These are phyloP conservation scores for Acrossocheilus fasciatus DNA, from an alignment of 2,797 vertebrate species.

Conservation along the genomic window DNA sequence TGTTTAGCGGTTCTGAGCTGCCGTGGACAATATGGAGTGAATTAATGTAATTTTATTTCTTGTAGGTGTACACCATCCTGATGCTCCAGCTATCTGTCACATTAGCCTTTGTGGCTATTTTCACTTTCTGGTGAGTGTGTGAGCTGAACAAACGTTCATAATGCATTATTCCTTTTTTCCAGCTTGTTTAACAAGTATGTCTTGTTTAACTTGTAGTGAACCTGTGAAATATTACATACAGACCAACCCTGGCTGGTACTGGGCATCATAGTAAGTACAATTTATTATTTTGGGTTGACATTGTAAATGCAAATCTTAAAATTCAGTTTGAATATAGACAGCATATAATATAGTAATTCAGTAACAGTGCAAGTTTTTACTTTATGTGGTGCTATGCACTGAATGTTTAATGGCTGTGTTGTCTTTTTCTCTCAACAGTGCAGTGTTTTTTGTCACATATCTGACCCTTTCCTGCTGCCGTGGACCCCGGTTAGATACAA, in stretches of 20 bases:
- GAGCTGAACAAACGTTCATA: not conserved
- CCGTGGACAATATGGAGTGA: not conserved
- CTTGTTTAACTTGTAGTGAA: slow-evolving; percentile 76
- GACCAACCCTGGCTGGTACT: slow-evolving; percentile 91
- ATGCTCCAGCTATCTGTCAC: slow-evolving; percentile 90
- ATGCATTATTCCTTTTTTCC: not conserved
- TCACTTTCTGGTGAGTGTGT: slow-evolving; percentile 90
- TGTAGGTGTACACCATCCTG: slow-evolving; percentile 90
- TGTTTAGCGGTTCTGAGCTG: not conserved
- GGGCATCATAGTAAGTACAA: slow-evolving; percentile 94
- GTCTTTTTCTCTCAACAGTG: slow-evolving; percentile 73
- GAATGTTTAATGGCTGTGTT: slow-evolving; percentile 2
- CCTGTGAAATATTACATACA: slow-evolving; percentile 89
- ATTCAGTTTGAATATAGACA: not conserved
- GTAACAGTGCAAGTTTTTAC: not conserved
- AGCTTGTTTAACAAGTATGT: not conserved
- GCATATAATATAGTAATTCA: not conserved
- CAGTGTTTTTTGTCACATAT: slow-evolving; percentile 91
- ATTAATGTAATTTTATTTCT: not conserved
- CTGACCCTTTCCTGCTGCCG: slow-evolving; percentile 90
- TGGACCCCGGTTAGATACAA: slow-evolving; percentile 81
- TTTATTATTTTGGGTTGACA: not conserved
- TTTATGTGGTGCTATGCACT: not conserved
- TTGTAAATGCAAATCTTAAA: not conserved
- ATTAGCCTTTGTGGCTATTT: slow-evolving; percentile 86